Conservation (phyloP, 2,113 vertebrate genomes). For the Vanacampus margaritifer region DNA sequence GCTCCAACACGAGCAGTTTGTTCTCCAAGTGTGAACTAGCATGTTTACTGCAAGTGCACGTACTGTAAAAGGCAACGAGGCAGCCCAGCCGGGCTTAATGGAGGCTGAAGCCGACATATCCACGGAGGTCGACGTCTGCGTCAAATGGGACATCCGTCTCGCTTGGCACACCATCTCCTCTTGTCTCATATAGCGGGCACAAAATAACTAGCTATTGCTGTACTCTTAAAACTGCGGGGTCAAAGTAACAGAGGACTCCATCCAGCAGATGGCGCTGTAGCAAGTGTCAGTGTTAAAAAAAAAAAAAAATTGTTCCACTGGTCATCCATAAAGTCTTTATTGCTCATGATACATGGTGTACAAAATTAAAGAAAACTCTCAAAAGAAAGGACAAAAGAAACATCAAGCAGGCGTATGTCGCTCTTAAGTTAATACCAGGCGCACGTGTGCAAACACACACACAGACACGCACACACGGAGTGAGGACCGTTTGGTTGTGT, state of each 20-base stretch:
- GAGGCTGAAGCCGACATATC: constrained; percentile 1
- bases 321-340: constrained; percentile 44
- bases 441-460: constrained; percentile 7
- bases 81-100: neutral
- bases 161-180: neutral
- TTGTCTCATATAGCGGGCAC: constrained; percentile 9
- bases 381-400: constrained; percentile 24
- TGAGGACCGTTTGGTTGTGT: constrained; percentile 18
- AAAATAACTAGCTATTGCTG: too few relatives aligned
- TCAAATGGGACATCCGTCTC: neutral
- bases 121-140: neutral
- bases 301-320: constrained; percentile 13
- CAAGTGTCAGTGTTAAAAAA: neutral
- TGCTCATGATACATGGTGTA: constrained; percentile 51
- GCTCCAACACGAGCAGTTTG: neutral
- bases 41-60: neutral
- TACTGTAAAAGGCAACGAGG: neutral
- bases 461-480: constrained; percentile 9
- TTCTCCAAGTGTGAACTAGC: neutral
- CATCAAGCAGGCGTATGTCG: constrained; percentile 21
- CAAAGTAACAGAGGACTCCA: neutral
- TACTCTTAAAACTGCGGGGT: too few relatives aligned
- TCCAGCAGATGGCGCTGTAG: neutral
- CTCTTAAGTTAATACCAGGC: constrained; percentile 16
- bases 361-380: constrained; percentile 44